Evolutionary conservation across 2,888 invertebrate genomes (phyloP).

Genomic region (Patella ulyssiponensis): DNA sequence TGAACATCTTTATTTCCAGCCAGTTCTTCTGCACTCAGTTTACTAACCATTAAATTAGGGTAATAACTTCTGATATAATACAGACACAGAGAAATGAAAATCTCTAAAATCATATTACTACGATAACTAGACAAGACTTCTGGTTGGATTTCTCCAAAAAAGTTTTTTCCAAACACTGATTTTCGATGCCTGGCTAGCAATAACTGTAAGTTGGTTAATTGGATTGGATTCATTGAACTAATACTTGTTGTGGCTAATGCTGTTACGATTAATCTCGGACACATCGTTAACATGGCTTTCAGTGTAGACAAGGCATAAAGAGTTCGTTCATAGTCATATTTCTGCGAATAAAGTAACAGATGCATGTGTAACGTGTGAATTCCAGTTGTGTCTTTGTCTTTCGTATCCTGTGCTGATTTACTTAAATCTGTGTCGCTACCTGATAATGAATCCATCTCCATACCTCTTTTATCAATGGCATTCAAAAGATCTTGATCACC

Average conservation of each 20-base stretch:
- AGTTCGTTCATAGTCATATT: constrained; percentile 83
- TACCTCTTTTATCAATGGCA: constrained; percentile 51
- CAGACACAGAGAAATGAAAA: constrained; percentile 81
- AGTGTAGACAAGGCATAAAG: constrained; percentile 83
- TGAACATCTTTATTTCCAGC: constrained; percentile 83
- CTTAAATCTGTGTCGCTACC: constrained; percentile 55
- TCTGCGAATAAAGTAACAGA: constrained; percentile 84
- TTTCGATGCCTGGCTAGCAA: constrained; percentile 84
- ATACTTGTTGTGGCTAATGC: constrained; percentile 83
- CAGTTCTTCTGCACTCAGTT: constrained; percentile 79
- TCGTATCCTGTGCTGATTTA: neutral
- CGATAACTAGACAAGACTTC: constrained; percentile 82
- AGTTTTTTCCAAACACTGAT: constrained; percentile 81
- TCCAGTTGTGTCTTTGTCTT: constrained; percentile 53
- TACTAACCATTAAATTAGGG: constrained; percentile 78
- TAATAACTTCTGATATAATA: constrained; percentile 87
- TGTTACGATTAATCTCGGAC: constrained; percentile 82
- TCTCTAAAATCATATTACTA: constrained; percentile 86
- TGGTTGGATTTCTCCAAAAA: constrained; percentile 72
- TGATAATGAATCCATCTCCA: constrained; percentile 58
- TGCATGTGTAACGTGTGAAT: constrained; percentile 87
- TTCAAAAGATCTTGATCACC: constrained; percentile 57
- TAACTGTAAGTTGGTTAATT: constrained; percentile 75
- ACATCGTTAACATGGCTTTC: constrained; percentile 81
- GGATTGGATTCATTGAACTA: constrained; percentile 72